These are phyloP conservation scores for Magallana ariakensis DNA, from an alignment of 1,140 invertebrate genomes.

Conservation along the genomic window DNA sequence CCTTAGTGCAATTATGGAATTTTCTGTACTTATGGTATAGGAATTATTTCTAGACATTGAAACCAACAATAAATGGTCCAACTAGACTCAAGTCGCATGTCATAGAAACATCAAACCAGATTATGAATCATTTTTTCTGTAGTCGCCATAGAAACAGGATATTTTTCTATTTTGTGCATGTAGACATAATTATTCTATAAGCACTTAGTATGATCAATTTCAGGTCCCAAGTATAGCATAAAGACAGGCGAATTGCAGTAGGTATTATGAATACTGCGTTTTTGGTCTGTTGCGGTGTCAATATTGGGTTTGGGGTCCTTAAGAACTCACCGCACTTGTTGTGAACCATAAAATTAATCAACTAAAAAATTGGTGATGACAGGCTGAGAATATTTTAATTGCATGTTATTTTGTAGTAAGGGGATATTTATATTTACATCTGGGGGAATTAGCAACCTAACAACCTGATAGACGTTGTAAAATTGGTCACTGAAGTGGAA, in stretches of 20 bases:
- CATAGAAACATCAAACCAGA: not conserved
- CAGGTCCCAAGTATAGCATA: not conserved
- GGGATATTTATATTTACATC: constrained; percentile 20
- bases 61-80: not conserved
- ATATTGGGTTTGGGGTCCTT: too few relatives aligned
- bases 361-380: not conserved
- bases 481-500: constrained; percentile 4
- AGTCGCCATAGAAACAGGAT: constrained; percentile 4
- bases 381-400: constrained; percentile 23
- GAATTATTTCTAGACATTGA: not conserved
- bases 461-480: not conserved
- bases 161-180: constrained; percentile 4
- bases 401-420: not conserved
- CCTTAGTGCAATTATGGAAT: not conserved
- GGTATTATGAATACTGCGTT: too few relatives aligned
- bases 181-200: not conserved
- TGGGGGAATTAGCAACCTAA: not conserved
- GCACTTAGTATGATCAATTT: constrained; percentile 12
- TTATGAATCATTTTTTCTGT: constrained; percentile 6
- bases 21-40: not conserved
- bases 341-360: not conserved
- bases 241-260: too few relatives aligned
- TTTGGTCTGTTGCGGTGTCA: too few relatives aligned
- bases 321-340: not conserved
- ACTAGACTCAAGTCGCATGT: constrained; percentile 3